A percentile compares a stretch with the other conserved stretches of the same genome.
phyloP scores from a whole-genome alignment of 2,888 invertebrate genomes.

The Tanypteryx hageni region DNA sequence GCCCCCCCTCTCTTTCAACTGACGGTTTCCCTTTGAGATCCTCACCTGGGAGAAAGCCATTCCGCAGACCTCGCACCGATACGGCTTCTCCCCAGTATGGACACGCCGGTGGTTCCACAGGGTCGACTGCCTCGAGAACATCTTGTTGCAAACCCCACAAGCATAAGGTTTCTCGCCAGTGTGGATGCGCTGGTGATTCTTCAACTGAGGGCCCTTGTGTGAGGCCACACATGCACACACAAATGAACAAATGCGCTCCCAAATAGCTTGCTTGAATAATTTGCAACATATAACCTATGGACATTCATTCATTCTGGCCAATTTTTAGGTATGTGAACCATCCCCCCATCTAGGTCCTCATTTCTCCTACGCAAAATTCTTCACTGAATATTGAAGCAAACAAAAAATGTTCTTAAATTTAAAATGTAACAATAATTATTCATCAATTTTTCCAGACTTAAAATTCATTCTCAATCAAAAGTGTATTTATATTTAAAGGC shows the following conservation, averaged over 20 bases:
- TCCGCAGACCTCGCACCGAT: constrained; percentile 83
- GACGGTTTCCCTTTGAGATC: neutral
- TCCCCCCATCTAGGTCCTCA: neutral
- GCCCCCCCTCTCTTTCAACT: too few relatives aligned
- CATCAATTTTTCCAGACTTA: too few relatives aligned
- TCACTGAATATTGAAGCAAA: too few relatives aligned
- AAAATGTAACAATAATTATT: too few relatives aligned
- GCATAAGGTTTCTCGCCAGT: constrained; percentile 57
- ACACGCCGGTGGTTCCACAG: constrained; percentile 65
- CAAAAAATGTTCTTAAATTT: too few relatives aligned
- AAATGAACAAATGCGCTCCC: constrained; percentile 40
- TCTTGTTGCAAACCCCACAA: constrained; percentile 63
- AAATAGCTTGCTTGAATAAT: neutral
- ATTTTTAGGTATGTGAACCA: constrained; percentile 24
- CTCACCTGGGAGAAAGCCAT: constrained; percentile 91
- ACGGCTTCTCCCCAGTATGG: constrained; percentile 65
- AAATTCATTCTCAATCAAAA: too few relatives aligned
- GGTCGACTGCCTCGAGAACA: constrained; percentile 65
- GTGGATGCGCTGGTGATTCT: constrained; percentile 65
- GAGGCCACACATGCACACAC: constrained; percentile 37
- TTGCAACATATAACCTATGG: neutral
- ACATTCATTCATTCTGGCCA: neutral
- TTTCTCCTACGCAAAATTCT: too few relatives aligned
- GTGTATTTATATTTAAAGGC: too few relatives aligned
- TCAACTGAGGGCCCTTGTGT: constrained; percentile 77